A percentile compares a stretch with the other conserved stretches of the same genome.
These are phyloP conservation scores for Subanguina moxae DNA, from an alignment of 1,140 invertebrate genomes.

Conservation along the genomic window DNA sequence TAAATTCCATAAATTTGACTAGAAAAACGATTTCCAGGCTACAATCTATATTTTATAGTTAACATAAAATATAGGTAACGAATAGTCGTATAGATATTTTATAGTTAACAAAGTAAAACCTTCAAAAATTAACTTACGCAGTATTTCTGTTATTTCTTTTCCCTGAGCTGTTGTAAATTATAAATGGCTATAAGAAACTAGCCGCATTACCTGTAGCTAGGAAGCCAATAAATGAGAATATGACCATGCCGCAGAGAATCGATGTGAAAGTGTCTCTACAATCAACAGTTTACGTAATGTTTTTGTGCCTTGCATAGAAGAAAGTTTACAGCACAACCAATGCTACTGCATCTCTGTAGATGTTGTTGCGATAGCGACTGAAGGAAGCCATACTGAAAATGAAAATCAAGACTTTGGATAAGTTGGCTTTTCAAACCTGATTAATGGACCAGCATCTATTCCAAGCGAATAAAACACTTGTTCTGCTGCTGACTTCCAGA, in stretches of 20 bases:
- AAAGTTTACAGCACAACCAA: constrained; percentile 13
- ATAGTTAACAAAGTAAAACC: no score
- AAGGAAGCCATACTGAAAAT: constrained; percentile 56
- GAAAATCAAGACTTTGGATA: neutral
- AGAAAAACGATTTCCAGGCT: neutral
- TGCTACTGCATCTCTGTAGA: constrained; percentile 53
- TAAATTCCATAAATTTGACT: neutral
- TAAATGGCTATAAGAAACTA: no score
- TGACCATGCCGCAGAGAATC: constrained; percentile 55
- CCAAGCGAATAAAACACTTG: constrained; percentile 56
- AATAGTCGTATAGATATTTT: no score
- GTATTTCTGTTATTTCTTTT: constrained; percentile 47
- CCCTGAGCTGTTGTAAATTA: constrained; percentile 25
- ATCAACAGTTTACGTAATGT: neutral
- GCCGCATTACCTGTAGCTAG: constrained; percentile 25
- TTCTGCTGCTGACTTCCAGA: constrained; percentile 57
- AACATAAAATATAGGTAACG: no score
- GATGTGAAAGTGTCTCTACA: constrained; percentile 53
- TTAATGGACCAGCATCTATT: constrained; percentile 51
- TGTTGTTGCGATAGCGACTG: constrained; percentile 54
- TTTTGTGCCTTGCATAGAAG: neutral
- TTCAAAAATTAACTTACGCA: constrained; percentile 30
- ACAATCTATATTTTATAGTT: no score
- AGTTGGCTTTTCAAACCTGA: no score
- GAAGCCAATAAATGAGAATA: constrained; percentile 55